A percentile compares a stretch with the other conserved stretches of the same genome.
Evolutionary conservation across 2,888 invertebrate genomes (phyloP).

Genomic region (Leptogaster cylindrica): DNA sequence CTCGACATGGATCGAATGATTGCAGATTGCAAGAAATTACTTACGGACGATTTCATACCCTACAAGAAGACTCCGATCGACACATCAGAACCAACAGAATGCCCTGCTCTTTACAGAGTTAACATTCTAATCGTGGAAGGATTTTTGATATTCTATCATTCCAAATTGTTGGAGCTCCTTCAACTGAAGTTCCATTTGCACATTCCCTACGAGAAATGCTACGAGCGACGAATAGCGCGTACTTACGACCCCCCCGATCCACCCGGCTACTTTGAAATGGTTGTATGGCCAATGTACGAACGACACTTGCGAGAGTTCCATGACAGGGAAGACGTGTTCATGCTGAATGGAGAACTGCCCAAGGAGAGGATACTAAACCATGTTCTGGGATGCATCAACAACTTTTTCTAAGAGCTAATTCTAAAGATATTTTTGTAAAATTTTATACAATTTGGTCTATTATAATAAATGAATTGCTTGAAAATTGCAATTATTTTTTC

Average conservation of each 20-base stretch:
- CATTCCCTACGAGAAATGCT: slow-evolving; percentile 72
- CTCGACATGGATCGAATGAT: slow-evolving; percentile 77
- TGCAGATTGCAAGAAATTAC: slow-evolving; percentile 64
- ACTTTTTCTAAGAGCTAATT: slow-evolving; percentile 36
- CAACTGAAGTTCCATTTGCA: slow-evolving; percentile 77
- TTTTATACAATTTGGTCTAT: neutral
- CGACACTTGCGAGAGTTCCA: slow-evolving; percentile 64
- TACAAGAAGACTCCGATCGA: slow-evolving; percentile 29
- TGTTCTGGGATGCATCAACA: slow-evolving; percentile 44
- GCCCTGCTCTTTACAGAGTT: slow-evolving; percentile 55
- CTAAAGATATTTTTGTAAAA: neutral
- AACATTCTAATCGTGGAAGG: slow-evolving; percentile 77
- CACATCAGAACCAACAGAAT: neutral
- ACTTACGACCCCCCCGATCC: slow-evolving; percentile 87
- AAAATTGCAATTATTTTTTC: neutral
- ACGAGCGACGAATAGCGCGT: slow-evolving; percentile 67
- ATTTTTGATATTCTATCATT: slow-evolving; percentile 75
- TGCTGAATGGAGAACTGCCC: slow-evolving; percentile 58
- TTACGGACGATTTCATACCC: slow-evolving; percentile 51
- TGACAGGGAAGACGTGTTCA: slow-evolving; percentile 57
- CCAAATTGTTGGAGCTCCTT: slow-evolving; percentile 71
- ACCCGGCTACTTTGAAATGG: slow-evolving; percentile 83
- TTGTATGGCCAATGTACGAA: slow-evolving; percentile 90
- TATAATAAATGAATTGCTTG: neutral
- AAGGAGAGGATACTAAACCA: slow-evolving; percentile 56